These are phyloP conservation scores for Chironomus tepperi DNA, from an alignment of 1,140 invertebrate species.

Conservation along the genomic window DNA sequence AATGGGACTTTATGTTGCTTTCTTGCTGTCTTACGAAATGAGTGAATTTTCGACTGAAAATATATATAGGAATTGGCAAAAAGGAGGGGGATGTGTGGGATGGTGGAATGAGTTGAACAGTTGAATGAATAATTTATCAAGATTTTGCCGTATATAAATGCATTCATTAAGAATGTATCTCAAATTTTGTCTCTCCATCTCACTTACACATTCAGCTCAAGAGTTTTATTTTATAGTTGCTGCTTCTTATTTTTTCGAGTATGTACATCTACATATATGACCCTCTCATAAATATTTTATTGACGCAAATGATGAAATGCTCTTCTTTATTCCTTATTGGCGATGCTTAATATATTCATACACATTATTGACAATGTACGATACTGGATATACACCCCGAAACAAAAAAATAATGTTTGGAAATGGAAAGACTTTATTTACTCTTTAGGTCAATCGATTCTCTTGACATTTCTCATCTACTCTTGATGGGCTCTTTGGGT, in stretches of 20 bases:
- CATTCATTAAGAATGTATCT: slow-evolving; percentile 22
- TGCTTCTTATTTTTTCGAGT: background rate
- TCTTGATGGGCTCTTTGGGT: too few species aligned
- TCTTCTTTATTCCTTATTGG: too few species aligned
- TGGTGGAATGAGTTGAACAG: background rate
- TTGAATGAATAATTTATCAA: slow-evolving; percentile 21
- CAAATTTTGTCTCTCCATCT: background rate
- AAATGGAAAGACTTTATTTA: background rate
- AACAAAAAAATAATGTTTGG: background rate
- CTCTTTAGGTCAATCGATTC: slow-evolving; percentile 19
- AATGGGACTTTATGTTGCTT: background rate
- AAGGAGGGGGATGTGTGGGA: too few species aligned
- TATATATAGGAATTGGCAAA: background rate
- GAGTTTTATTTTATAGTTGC: background rate
- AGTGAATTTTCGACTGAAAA: background rate
- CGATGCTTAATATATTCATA: background rate
- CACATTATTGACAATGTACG: background rate
- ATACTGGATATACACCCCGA: background rate
- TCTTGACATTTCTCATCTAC: background rate
- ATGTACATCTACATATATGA: background rate
- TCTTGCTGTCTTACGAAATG: background rate
- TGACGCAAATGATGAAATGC: slow-evolving; percentile 19
- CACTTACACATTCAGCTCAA: background rate
- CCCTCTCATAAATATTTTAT: slow-evolving; percentile 18
- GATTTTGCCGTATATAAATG: slow-evolving; percentile 23